A percentile compares a stretch with the other conserved stretches of the same genome.
These are phyloP conservation scores for Macrophya alboannulata DNA, from an alignment of 2,888 invertebrate species.

Conservation along the genomic window DNA sequence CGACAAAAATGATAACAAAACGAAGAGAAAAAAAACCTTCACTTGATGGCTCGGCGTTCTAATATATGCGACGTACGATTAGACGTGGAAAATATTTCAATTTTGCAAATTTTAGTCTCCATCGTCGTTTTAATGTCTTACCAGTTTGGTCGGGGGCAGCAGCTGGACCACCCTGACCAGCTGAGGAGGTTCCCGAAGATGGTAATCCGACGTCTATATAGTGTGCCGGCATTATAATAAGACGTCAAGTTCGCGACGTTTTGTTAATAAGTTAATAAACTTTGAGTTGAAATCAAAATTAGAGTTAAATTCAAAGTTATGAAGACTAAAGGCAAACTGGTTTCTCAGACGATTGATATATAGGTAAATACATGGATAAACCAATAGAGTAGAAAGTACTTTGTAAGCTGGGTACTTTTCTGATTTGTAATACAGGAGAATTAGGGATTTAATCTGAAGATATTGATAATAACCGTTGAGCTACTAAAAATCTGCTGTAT, in stretches of 20 bases:
- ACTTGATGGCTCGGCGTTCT: neutral
- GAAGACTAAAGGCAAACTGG: no score
- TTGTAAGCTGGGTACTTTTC: neutral
- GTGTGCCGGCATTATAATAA: conserved; percentile 61
- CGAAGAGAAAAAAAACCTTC: neutral
- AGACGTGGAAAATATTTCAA: neutral
- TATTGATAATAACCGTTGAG: neutral
- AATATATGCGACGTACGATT: neutral
- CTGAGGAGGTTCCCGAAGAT: conserved; percentile 73
- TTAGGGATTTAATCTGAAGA: neutral
- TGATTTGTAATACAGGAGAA: neutral
- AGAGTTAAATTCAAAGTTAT: neutral
- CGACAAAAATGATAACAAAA: neutral
- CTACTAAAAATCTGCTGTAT: neutral
- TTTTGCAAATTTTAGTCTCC: neutral
- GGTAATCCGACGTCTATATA: conserved; percentile 73
- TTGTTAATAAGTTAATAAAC: neutral
- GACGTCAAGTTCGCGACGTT: conserved; percentile 56
- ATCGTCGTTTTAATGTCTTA: conserved; percentile 65
- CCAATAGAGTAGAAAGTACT: neutral
- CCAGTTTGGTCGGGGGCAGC: conserved; percentile 72
- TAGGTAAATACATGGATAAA: neutral
- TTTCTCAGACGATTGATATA: neutral
- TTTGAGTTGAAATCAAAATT: conserved; percentile 1
- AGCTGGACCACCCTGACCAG: conserved; percentile 70